These are phyloP conservation scores for Cyprinodon brontotheroides DNA, from an alignment of 2,113 vertebrate species.

Conservation along the genomic window DNA sequence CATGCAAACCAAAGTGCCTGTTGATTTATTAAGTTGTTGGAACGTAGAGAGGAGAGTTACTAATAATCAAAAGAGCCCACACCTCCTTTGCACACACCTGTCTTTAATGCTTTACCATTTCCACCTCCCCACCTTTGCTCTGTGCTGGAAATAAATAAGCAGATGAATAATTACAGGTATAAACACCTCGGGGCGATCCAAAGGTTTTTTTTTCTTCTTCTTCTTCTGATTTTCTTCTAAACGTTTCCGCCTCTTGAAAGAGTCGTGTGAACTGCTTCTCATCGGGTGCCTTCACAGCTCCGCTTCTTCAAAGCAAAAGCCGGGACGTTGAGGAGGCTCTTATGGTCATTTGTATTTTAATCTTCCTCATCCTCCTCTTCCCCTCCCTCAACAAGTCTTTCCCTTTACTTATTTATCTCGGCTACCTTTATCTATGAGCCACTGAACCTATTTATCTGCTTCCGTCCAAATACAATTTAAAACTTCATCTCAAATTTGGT, in stretches of 20 bases:
- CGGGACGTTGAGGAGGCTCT: constrained; percentile 36
- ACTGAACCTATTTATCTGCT: constrained; percentile 26
- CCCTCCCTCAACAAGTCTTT: constrained; percentile 20
- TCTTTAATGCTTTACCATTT: constrained; percentile 37
- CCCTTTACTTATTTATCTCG: constrained; percentile 36
- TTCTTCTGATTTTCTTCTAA: constrained; percentile 65
- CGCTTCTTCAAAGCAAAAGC: constrained; percentile 70
- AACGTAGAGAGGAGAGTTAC: constrained; percentile 11
- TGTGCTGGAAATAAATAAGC: constrained; percentile 65
- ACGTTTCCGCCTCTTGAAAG: constrained; percentile 68
- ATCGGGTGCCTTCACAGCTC: constrained; percentile 54
- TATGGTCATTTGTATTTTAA: constrained; percentile 73
- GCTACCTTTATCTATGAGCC: not conserved
- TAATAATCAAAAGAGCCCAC: constrained; percentile 47
- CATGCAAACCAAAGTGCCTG: not conserved
- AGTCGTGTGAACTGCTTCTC: constrained; percentile 52
- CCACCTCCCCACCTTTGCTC: constrained; percentile 23
- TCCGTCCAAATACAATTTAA: constrained; percentile 28
- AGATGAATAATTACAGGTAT: constrained; percentile 77
- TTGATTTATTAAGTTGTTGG: not conserved
- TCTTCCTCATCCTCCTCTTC: constrained; percentile 29
- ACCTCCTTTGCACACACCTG: constrained; percentile 69
- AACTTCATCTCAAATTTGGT: constrained; percentile 44
- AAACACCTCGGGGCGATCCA: constrained; percentile 72
- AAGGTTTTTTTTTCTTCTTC: constrained; percentile 33